Conservation (phyloP, 2,888 invertebrate genomes). For the Trilocha varians region DNA sequence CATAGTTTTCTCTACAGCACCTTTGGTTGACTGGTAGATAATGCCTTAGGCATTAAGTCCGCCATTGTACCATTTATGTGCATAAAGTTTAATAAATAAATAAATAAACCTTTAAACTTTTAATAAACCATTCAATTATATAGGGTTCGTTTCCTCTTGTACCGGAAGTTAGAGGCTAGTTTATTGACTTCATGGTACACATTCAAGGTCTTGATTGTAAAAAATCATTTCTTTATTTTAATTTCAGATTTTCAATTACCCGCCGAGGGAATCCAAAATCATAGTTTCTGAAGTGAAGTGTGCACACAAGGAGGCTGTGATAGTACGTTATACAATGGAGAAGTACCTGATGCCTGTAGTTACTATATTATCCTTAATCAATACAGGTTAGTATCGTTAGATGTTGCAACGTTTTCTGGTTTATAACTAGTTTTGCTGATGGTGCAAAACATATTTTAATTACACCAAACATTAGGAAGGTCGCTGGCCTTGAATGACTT, state of each 20-base stretch:
- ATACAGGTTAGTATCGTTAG: conserved; percentile 38
- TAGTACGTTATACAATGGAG: conserved; percentile 30
- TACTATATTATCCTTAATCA: conserved; percentile 37
- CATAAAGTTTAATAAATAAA: too few relatives aligned
- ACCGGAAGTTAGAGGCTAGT: too few relatives aligned
- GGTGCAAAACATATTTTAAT: not conserved
- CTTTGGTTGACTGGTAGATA: too few relatives aligned
- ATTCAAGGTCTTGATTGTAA: not conserved
- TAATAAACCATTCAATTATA: too few relatives aligned
- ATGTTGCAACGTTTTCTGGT: not conserved
- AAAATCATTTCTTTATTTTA: not conserved
- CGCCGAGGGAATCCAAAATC: not conserved
- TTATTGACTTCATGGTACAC: too few relatives aligned
- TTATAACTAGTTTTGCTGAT: not conserved
- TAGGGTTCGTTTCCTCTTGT: too few relatives aligned
- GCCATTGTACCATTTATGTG: too few relatives aligned
- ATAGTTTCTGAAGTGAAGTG: not conserved
- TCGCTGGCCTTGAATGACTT: not conserved
- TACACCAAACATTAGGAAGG: not conserved
- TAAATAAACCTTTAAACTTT: too few relatives aligned
- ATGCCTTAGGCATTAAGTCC: too few relatives aligned
- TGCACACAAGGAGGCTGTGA: conserved; percentile 5
- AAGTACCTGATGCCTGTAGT: conserved; percentile 33
- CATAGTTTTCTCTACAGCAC: too few relatives aligned
- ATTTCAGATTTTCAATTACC: not conserved